These are phyloP conservation scores for Halichoeres trimaculatus DNA, from an alignment of 2,113 vertebrate genomes.

Conservation along the genomic window DNA sequence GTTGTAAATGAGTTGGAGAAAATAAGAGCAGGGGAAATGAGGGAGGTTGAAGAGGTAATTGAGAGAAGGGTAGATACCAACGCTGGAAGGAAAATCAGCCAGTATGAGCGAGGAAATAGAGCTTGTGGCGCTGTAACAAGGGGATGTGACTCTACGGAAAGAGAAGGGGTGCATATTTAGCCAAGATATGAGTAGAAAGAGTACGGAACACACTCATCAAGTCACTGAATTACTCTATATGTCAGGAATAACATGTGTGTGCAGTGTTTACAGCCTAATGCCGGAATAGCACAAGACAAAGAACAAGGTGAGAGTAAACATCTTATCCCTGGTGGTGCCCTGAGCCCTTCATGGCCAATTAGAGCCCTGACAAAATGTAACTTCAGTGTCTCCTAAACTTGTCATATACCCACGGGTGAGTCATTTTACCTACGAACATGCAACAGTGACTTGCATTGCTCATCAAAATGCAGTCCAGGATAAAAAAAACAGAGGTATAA, in stretches of 20 bases:
- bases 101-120: neutral
- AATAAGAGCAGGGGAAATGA: constrained; percentile 37
- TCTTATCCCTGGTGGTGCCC: constrained; percentile 28
- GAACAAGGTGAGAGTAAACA: constrained; percentile 49
- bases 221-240: neutral
- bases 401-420: constrained; percentile 17
- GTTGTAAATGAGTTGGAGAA: constrained; percentile 46
- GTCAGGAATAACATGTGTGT: neutral
- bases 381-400: constrained; percentile 9
- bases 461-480: neutral
- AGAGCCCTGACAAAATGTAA: constrained; percentile 36
- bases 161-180: neutral
- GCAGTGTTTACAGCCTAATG: neutral
- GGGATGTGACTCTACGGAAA: neutral
- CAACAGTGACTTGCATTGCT: constrained; percentile 4
- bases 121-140: neutral
- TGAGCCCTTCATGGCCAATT: constrained; percentile 56
- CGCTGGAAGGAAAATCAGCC: constrained; percentile 1
- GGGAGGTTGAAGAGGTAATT: constrained; percentile 32
- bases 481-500: neutral
- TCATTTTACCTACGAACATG: neutral
- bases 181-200: neutral
- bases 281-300: constrained; percentile 27
- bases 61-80: neutral
- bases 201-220: neutral